These are phyloP conservation scores for Papilio elwesi DNA, from an alignment of 2,888 invertebrate species.

Conservation along the genomic window DNA sequence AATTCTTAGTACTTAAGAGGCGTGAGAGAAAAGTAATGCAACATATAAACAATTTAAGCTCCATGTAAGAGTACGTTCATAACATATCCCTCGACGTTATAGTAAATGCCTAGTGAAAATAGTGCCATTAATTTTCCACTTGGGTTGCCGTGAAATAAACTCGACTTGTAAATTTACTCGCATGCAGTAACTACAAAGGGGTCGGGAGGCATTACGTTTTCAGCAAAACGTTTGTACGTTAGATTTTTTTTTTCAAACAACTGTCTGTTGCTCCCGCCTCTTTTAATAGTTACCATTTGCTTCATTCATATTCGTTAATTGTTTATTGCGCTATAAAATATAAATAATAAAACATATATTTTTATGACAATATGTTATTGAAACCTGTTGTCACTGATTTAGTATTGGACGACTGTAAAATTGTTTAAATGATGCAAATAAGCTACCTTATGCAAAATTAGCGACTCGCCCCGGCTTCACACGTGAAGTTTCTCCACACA, in stretches of 20 bases:
- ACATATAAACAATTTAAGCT: not conserved
- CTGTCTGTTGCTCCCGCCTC: conserved; percentile 7
- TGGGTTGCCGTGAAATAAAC: conserved; percentile 40
- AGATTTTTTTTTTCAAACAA: conserved; percentile 16
- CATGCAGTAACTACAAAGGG: conserved; percentile 48
- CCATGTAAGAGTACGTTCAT: conserved; percentile 1
- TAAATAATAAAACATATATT: not conserved
- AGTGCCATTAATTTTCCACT: conserved; percentile 40
- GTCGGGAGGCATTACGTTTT: conserved; percentile 44
- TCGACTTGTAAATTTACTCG: conserved; percentile 51
- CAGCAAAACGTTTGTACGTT: conserved; percentile 38
- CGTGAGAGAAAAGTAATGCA: not conserved
- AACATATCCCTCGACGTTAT: conserved; percentile 24
- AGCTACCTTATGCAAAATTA: no score
- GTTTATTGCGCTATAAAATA: not conserved
- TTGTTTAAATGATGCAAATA: not conserved
- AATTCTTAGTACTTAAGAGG: not conserved
- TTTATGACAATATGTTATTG: no score
- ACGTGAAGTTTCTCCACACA: no score
- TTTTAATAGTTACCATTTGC: conserved; percentile 9
- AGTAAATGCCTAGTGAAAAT: conserved; percentile 37
- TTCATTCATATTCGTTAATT: not conserved
- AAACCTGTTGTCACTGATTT: no score
- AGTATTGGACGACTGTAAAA: not conserved
- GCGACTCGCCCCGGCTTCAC: no score